Evolutionary conservation across 2,888 invertebrate genomes (phyloP).

Genomic region (Callosobruchus maculatus): DNA sequence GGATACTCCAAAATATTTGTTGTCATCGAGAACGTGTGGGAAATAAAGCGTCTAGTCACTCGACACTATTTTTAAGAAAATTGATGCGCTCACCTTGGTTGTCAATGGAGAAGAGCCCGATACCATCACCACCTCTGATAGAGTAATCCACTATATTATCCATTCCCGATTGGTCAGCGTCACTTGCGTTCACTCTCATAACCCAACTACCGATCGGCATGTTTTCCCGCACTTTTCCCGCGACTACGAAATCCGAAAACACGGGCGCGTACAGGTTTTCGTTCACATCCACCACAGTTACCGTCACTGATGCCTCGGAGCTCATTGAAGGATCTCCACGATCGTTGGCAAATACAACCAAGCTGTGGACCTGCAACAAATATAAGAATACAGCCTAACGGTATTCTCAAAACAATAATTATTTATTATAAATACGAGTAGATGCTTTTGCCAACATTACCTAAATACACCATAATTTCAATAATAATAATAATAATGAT

Average conservation of each 20-base stretch:
- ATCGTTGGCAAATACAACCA: constrained; percentile 82
- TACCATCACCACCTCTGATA: constrained; percentile 83
- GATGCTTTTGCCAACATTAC: no score
- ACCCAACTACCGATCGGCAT: constrained; percentile 73
- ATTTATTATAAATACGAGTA: no score
- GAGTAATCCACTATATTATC: constrained; percentile 83
- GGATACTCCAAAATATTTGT: no score
- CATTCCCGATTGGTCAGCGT: constrained; percentile 75
- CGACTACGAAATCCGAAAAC: constrained; percentile 77
- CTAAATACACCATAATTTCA: no score
- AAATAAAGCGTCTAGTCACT: no score
- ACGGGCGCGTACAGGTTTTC: constrained; percentile 83
- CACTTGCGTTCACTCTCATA: constrained; percentile 72
- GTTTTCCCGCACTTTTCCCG: constrained; percentile 77
- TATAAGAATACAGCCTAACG: neutral
- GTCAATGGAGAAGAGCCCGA: constrained; percentile 90
- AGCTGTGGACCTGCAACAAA: constrained; percentile 63
- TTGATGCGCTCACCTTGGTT: constrained; percentile 66
- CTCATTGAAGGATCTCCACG: constrained; percentile 77
- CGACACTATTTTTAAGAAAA: no score
- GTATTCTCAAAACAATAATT: no score
- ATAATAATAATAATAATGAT: no score
- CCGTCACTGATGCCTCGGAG: constrained; percentile 74
- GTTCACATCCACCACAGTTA: constrained; percentile 91
- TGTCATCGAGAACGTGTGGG: no score